phyloP scores from a whole-genome alignment of 1,140 invertebrate species.

The Phocides pigmalion region DNA sequence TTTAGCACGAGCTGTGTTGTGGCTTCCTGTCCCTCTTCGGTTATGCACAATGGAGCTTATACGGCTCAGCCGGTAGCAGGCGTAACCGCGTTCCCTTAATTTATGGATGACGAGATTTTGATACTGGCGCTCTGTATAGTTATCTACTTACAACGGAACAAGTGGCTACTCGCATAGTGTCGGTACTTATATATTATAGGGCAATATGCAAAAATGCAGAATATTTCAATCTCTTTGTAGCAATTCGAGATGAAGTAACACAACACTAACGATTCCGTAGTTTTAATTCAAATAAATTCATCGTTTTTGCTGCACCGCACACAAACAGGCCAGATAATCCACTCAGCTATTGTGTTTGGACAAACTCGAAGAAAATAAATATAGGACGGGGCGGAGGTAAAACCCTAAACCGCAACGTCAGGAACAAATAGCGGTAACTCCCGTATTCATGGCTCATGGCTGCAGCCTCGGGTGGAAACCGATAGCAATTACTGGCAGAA shows the following conservation, averaged over 20 bases:
- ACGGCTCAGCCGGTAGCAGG: constrained; percentile 49
- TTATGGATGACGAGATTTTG: constrained; percentile 68
- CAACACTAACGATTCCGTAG: constrained; percentile 45
- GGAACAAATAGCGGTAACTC: constrained; percentile 83
- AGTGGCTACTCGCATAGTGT: constrained; percentile 15
- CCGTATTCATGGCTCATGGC: constrained; percentile 82
- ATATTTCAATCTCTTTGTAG: too few species aligned
- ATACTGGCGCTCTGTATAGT: constrained; percentile 39
- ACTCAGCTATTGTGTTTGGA: constrained; percentile 69
- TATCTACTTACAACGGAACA: constrained; percentile 36
- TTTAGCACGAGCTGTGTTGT: constrained; percentile 42
- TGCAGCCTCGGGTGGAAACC: constrained; percentile 76
- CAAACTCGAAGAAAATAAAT: constrained; percentile 81
- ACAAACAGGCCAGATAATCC: constrained; percentile 66
- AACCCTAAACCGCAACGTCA: constrained; percentile 81
- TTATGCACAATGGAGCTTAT: constrained; percentile 68
- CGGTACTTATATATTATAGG: neutral
- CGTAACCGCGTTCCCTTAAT: constrained; percentile 53
- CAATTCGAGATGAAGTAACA: neutral
- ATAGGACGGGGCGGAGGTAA: constrained; percentile 71
- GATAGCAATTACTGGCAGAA: constrained; percentile 83
- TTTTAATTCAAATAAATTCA: constrained; percentile 60
- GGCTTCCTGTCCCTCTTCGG: constrained; percentile 56
- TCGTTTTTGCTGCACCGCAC: constrained; percentile 54
- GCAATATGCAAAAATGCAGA: neutral